Conservation (phyloP, 1,140 invertebrate genomes). For the Zaprionus taronus region DNA sequence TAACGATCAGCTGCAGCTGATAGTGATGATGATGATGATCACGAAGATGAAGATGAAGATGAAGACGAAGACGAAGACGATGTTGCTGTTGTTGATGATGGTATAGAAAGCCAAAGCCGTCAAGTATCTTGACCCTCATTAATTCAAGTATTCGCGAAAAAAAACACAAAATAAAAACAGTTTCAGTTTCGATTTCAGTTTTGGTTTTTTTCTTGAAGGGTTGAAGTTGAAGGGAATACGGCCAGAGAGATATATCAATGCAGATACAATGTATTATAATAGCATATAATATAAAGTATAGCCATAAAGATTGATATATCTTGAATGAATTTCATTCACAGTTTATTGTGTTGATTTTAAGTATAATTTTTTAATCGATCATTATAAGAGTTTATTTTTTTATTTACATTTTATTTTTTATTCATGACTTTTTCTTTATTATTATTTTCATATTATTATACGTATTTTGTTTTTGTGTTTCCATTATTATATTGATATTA, state of each 20-base stretch:
- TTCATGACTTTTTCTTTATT: neutral
- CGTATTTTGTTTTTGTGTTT: neutral
- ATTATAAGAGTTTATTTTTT: neutral
- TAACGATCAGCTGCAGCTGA: neutral
- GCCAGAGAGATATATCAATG: too few species aligned
- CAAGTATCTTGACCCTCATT: constrained; percentile 81
- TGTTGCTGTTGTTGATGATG: constrained; percentile 9
- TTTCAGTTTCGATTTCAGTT: constrained; percentile 51
- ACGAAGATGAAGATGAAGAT: neutral
- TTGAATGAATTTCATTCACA: neutral
- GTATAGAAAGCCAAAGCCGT: constrained; percentile 58
- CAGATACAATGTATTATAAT: too few species aligned
- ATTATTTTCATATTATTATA: neutral
- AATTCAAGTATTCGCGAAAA: constrained; percentile 69
- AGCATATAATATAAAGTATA: too few species aligned
- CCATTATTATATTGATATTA: neutral
- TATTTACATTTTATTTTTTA: neutral
- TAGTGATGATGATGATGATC: neutral
- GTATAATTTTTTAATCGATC: constrained; percentile 6
- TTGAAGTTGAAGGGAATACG: neutral
- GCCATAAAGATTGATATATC: neutral
- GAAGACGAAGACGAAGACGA: neutral
- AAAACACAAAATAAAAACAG: constrained; percentile 20
- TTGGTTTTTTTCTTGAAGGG: constrained; percentile 6
- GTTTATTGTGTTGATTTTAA: neutral